A percentile compares a stretch with the other conserved stretches of the same genome.
These are phyloP conservation scores for Halcyon chelicuti DNA, from an alignment of 2,797 vertebrate species.

Conservation along the genomic window DNA sequence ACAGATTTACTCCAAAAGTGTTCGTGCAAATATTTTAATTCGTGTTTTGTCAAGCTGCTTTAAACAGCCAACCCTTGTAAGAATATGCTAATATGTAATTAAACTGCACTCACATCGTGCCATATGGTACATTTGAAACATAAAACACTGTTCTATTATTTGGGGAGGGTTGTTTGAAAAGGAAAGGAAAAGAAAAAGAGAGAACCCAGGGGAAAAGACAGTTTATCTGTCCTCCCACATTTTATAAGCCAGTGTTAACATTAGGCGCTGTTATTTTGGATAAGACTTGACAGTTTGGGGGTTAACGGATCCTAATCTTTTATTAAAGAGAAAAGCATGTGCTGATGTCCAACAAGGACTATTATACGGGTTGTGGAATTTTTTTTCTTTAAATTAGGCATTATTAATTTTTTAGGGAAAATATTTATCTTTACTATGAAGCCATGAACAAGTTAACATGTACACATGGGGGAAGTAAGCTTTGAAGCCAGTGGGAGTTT, in stretches of 20 bases:
- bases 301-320: conserved; percentile 65
- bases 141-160: conserved; percentile 79
- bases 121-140: conserved; percentile 84
- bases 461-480: background rate
- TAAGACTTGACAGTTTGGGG: conserved; percentile 44
- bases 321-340: conserved; percentile 9
- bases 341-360: conserved; percentile 44
- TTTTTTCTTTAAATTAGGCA: conserved; percentile 21
- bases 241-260: conserved; percentile 72
- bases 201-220: conserved; percentile 76
- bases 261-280: conserved; percentile 50
- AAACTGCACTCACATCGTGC: conserved; percentile 75
- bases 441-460: background rate
- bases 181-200: conserved; percentile 51
- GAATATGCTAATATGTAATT: conserved; percentile 86
- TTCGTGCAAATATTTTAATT: conserved; percentile 76
- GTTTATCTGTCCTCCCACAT: conserved; percentile 71
- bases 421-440: conserved; percentile 24
- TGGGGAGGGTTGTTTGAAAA: conserved; percentile 66
- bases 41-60: conserved; percentile 78
- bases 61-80: conserved; percentile 72
- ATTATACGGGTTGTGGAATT: background rate
- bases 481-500: background rate
- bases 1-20: conserved; percentile 55
- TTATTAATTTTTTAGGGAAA: conserved; percentile 17